A percentile compares a stretch with the other conserved stretches of the same genome.
Conservation (phyloP, 2,113 vertebrate genomes). For the Murina feae region DNA sequence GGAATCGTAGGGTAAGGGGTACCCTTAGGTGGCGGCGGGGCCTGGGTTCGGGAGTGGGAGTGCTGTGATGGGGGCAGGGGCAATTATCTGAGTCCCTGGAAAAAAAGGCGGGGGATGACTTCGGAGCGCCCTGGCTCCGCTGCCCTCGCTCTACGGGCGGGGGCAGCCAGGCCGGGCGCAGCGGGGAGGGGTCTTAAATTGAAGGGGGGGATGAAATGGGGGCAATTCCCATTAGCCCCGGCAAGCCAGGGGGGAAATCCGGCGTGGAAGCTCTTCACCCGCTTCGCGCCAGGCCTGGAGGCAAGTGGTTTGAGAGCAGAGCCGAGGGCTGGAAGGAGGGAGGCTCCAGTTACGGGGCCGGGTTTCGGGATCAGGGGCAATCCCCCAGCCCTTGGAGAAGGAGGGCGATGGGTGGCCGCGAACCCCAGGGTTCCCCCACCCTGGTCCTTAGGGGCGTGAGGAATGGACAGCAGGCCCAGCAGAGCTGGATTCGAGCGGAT, state of each 20-base stretch:
- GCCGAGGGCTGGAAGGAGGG: constrained; percentile 57
- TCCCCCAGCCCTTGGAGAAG: constrained; percentile 57
- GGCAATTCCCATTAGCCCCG: constrained; percentile 57
- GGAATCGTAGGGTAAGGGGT: constrained; percentile 65
- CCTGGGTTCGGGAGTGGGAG: constrained; percentile 73
- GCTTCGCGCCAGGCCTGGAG: constrained; percentile 72
- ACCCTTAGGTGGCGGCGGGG: constrained; percentile 69
- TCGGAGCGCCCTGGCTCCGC: constrained; percentile 67
- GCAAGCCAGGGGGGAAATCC: constrained; percentile 35
- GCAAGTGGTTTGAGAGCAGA: constrained; percentile 64
- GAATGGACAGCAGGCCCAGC: constrained; percentile 63
- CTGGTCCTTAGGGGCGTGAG: constrained; percentile 57
- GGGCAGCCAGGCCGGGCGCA: constrained; percentile 46
- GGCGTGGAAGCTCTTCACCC: constrained; percentile 56
- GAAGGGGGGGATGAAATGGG: constrained; percentile 55
- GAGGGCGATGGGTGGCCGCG: constrained; percentile 59
- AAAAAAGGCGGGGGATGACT: constrained; percentile 75
- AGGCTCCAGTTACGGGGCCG: constrained; percentile 70
- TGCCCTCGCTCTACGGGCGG: constrained; percentile 68
- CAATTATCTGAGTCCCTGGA: constrained; percentile 73
- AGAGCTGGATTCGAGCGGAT: constrained; percentile 60
- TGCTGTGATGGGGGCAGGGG: constrained; percentile 72
- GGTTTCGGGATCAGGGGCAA: constrained; percentile 69
- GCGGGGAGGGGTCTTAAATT: constrained; percentile 60
- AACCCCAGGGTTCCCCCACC: constrained; percentile 59